These are phyloP conservation scores for Agrenia bidenticulata DNA, from an alignment of 2,888 invertebrate genomes.

Conservation along the genomic window DNA sequence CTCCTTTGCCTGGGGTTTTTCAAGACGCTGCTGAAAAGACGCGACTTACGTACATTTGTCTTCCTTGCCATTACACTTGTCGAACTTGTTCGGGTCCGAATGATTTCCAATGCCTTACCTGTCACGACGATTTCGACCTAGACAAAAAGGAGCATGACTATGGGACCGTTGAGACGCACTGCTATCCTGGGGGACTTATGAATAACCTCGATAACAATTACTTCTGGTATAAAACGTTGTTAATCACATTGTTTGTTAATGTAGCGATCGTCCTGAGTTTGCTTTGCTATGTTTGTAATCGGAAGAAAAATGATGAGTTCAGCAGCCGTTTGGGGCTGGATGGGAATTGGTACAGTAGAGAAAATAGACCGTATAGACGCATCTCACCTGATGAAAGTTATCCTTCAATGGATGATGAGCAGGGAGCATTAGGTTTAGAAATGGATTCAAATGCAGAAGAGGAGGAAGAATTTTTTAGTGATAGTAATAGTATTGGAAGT, in stretches of 20 bases:
- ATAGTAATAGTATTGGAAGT: background rate
- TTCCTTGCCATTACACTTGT: conserved; percentile 75
- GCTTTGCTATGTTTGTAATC: conserved; percentile 44
- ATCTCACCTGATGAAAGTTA: conserved; percentile 42
- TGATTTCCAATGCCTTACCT: conserved; percentile 69
- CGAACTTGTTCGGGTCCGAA: conserved; percentile 68
- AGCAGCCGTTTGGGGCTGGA: conserved; percentile 15
- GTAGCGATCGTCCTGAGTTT: conserved; percentile 54
- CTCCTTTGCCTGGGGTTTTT: background rate
- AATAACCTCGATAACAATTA: conserved; percentile 59
- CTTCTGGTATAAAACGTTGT: conserved; percentile 60
- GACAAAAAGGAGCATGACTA: conserved; percentile 56
- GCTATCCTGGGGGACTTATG: conserved; percentile 59
- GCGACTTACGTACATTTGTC: conserved; percentile 58
- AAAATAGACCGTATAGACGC: conserved; percentile 30
- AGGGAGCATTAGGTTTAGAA: conserved; percentile 17
- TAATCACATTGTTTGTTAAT: conserved; percentile 58
- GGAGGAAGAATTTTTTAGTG: background rate
- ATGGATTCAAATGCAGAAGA: conserved; percentile 10
- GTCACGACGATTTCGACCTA: conserved; percentile 65
- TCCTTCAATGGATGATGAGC: conserved; percentile 25
- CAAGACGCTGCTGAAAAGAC: conserved; percentile 6
- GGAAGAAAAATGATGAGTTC: conserved; percentile 15
- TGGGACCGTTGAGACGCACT: conserved; percentile 54
- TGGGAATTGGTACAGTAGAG: conserved; percentile 2